Conservation (phyloP, 2,888 invertebrate genomes). For the Heteromyza rotundicornis region DNA sequence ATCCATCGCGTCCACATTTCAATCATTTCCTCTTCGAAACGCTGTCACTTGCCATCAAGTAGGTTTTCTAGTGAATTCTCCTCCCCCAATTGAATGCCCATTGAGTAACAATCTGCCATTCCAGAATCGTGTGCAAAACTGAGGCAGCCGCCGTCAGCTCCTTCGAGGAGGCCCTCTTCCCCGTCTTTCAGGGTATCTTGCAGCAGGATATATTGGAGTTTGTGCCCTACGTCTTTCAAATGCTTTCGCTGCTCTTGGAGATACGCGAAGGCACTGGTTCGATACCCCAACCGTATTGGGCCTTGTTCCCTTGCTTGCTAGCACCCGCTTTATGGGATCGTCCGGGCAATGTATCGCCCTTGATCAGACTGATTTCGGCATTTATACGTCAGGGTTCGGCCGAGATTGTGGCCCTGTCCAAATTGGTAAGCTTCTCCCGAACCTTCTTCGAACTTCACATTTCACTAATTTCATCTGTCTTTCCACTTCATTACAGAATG, state of each 20-base stretch:
- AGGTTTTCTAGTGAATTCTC: constrained; percentile 57
- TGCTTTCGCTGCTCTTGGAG: constrained; percentile 89
- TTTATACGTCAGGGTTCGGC: constrained; percentile 77
- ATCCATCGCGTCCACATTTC: constrained; percentile 96
- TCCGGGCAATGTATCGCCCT: constrained; percentile 89
- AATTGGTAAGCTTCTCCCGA: constrained; percentile 68
- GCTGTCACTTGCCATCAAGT: constrained; percentile 86
- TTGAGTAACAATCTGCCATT: constrained; percentile 20
- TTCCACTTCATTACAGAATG: constrained; percentile 67
- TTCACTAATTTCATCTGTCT: not conserved
- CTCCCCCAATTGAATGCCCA: not conserved
- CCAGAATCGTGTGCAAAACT: constrained; percentile 82
- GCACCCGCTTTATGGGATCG: constrained; percentile 93
- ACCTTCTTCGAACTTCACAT: not conserved
- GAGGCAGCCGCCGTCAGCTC: constrained; percentile 80
- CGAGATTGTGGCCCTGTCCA: constrained; percentile 73
- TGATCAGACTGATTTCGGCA: constrained; percentile 89
- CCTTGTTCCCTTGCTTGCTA: constrained; percentile 87
- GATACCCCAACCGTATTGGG: constrained; percentile 85
- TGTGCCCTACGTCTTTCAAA: constrained; percentile 98
- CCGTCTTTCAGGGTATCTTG: constrained; percentile 92
- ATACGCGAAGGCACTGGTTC: constrained; percentile 65
- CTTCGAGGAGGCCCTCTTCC: constrained; percentile 92
- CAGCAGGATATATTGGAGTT: constrained; percentile 93
- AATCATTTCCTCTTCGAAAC: constrained; percentile 99